phyloP scores from a whole-genome alignment of 2,888 invertebrate species.

The Cryptocephalus moraei region DNA sequence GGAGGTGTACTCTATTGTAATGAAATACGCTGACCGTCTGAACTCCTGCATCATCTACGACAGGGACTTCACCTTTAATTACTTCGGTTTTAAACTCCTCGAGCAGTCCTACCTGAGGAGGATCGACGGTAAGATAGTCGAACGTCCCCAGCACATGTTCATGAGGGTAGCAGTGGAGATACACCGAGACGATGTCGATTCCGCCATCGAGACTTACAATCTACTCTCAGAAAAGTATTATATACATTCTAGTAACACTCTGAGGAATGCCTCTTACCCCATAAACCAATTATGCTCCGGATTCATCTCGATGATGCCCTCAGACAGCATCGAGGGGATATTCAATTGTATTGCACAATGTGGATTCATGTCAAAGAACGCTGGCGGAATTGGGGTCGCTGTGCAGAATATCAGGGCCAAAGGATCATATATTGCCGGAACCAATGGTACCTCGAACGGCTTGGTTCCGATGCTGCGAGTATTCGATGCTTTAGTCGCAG shows the following conservation, averaged over 20 bases:
- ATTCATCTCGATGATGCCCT: conserved; percentile 87
- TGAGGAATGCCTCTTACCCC: conserved; percentile 89
- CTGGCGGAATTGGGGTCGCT: conserved; percentile 94
- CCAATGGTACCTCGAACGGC: conserved; percentile 93
- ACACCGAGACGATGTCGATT: conserved; percentile 85
- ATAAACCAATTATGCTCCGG: conserved; percentile 91
- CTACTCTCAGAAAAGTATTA: conserved; percentile 90
- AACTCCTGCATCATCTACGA: conserved; percentile 96
- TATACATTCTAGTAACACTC: conserved; percentile 95
- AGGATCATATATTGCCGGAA: conserved; percentile 82
- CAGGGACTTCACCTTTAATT: conserved; percentile 92
- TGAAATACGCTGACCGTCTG: conserved; percentile 73
- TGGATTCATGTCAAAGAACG: conserved; percentile 91
- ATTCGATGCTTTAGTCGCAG: conserved; percentile 88
- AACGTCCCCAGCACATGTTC: conserved; percentile 96
- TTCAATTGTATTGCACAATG: conserved; percentile 86
- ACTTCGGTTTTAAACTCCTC: conserved; percentile 96
- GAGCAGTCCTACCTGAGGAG: conserved; percentile 91
- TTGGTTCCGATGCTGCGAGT: conserved; percentile 92
- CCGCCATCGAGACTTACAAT: conserved; percentile 92
- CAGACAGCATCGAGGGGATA: conserved; percentile 93
- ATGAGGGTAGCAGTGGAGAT: conserved; percentile 95
- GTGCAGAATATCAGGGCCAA: conserved; percentile 90
- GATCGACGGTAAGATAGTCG: conserved; percentile 84
- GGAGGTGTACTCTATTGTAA: conserved; percentile 67